Evolutionary conservation across 2,797 vertebrate genomes (phyloP), one percentile per base, ranked within the genome.

Genomic region (Lacerta agilis): DNA sequence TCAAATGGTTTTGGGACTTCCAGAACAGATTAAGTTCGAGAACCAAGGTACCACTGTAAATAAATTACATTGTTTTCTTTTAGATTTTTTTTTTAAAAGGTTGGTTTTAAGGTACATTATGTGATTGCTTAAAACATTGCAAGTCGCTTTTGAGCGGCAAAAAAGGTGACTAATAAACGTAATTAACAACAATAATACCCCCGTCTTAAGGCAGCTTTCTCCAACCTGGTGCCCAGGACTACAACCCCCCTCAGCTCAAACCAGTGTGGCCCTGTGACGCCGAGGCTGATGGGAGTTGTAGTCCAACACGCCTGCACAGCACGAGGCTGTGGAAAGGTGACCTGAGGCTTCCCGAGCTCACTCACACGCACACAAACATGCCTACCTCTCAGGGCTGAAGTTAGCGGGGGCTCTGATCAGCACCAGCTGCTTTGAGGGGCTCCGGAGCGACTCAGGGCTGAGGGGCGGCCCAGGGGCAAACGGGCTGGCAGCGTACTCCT

Each of bases 351-450:
- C 17, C 8, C 0, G 1, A 0, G 27, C 27, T 8, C 1, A 0
- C n/a, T 3, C 61, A 27, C 38, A 1, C 8, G 45, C 17, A 20
- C 23, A 29, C 29, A 10, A 29, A 8, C 45, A 0, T n/a, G 1
- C 71, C 9, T 20, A 89, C 88, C 88, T 82, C 33, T 89, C 78
- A 9, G 88, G 88, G 1, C 69, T 67, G 78, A 89, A 89, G 83
- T 33, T 3, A 3, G 78, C 69, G 0, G 88, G 88, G 1, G 83
- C 83, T n/a, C 78, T 23, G 88, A 89, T 85, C n/a, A 89, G 58
- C 58, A 80, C 8, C 58, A 89, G 58, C 33, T 75, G n/a, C 41
- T 81, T 89, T 1, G 69, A 66, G 13, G 88, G 71, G n/a, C 25
- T 58, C 33, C 1, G 69, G 38, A 89, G 83, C 1, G 1, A 25